Percentiles rank a stretch among this genome's conserved stretches.
Evolutionary conservation across 2,113 vertebrate species (phyloP).

Genomic region (Bufo gargarizans): DNA sequence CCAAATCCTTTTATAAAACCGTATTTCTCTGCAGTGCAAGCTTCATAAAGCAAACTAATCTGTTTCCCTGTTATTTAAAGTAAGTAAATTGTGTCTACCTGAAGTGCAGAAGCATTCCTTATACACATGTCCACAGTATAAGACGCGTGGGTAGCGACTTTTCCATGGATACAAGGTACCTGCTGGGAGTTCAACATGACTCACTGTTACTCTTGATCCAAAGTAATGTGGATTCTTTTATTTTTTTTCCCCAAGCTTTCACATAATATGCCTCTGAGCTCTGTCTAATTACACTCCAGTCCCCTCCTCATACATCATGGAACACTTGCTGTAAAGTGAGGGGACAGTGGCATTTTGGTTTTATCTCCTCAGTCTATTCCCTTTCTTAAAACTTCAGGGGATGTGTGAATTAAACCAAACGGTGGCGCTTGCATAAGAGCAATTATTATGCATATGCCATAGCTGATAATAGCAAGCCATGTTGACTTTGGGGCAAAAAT

Average conservation of each 20-base stretch:
- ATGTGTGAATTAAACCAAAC: no score
- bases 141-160: constrained; percentile 57
- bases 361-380: no score
- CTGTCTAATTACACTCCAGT: constrained; percentile 20
- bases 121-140: constrained; percentile 27
- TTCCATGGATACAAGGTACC: constrained; percentile 50
- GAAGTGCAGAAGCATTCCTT: background rate
- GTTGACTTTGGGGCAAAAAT: no score
- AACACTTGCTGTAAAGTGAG: background rate
- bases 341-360: no score
- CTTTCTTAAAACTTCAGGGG: no score
- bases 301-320: background rate
- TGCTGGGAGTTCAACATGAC: constrained; percentile 50
- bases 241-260: background rate
- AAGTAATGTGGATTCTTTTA: constrained; percentile 34
- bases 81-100: background rate
- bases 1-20: background rate
- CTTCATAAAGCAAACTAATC: background rate
- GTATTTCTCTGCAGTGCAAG: background rate
- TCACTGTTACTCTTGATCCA: constrained; percentile 51
- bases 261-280: constrained; percentile 37
- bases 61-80: background rate
- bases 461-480: no score
- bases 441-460: no score
- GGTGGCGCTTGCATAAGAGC: no score